Evolutionary conservation across 2,797 vertebrate genomes (phyloP), one percentile per base, ranked within the genome.

Genomic region (Phylloscopus collybita): DNA sequence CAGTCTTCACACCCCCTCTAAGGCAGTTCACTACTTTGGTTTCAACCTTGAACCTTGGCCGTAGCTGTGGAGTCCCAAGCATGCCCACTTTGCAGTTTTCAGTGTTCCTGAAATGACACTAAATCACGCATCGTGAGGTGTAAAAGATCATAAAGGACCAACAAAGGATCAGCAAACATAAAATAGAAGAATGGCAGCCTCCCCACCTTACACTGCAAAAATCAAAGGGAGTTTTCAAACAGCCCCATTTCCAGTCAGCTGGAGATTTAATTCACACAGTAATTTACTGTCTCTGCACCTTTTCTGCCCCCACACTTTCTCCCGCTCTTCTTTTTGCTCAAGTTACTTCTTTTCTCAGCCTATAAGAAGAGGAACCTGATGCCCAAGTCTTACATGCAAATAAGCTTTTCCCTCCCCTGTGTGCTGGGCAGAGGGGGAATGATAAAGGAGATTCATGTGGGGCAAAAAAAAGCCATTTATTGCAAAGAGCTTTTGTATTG

Each of bases 81-180:
- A 16, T 86, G 93, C 74, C 85, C 75, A 62, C 86, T 74, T 84
- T 88, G 96, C 91, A 82, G 71, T 56, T 81, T 84, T 83, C 78
- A 88, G 82, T 75, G 80, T 49, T 93, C 90, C 94, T 84, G 59
- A 73, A 92, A 75, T 57, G 71, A 53, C 88, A 96, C 86, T 97
- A 97, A 97, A 97, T 96, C 95, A 95, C 94, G 93, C 88, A 90
- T 92, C 9, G 30, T 89, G 93, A 84, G 92, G 93, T 96, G 90
- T 79, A 93, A 96, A 88, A 90, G 96, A 98, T 93, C 94, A 95
- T 95, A 96, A 97, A 93, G 93, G 92, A 97, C 97, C 88, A 96
- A 90, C 97, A 97, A 98, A 97, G 91, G 88, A 95, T 95, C 82
- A 66, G 95, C 97, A 95, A 96, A 94, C 96, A 96, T 97, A 97